Base-by-base conservation (phyloP, 2,113 vertebrate species). In the Apodemus sylvaticus region DNA sequence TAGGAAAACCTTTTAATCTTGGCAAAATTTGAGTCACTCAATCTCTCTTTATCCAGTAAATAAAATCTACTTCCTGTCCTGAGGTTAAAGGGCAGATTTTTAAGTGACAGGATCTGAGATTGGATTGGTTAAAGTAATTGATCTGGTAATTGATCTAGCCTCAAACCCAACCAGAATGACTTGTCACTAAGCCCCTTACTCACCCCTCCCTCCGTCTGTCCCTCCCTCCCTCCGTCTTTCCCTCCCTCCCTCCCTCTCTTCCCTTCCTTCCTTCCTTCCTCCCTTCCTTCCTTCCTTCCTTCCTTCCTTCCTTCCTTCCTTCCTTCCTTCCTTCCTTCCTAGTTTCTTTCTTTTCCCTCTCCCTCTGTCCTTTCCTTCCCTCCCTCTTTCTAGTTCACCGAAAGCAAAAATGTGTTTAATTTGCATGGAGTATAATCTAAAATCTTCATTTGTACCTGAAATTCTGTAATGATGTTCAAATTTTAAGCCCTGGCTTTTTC, bases 381-480 rank as follows among this genome's bases (percentile, higher is more conserved):
- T 20, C 12, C 60, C 42, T 60, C 11, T 42, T 24, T 39, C 8
- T 4, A 66, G 26, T 60, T 78, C 93, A 86, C 36, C n/a, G 26
- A 76, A 96, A 86, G 77, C 34, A 42, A 74, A 68, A 62, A 73
- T 14, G 13, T 64, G 7, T 89, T 77, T 70, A 36, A 36, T 82
- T 94, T 94, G 55, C 29, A 73, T 82, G 94, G 64, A 95, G 24
- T 17, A 89, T 53, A 34, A 55, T 53, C 64, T 78, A 24, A 97
- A 97, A 31, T 76, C 64, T 91, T 91, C 71, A 74, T 85, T 94
- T 90, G 83, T 68, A 96, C 48, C 36, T 76, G 86, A 93, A 93
- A 22, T 78, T 93, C 71, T 90, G 39, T 92, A 81, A 78, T n/a
- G 34, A 58, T 39, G 82, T 87, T 91, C 93, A n/a, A 96, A 94